Evolutionary conservation across 30 jellyfish, hydroid and myxozoan species (phyloP).

Genomic region (Clytia hemisphaerica): DNA sequence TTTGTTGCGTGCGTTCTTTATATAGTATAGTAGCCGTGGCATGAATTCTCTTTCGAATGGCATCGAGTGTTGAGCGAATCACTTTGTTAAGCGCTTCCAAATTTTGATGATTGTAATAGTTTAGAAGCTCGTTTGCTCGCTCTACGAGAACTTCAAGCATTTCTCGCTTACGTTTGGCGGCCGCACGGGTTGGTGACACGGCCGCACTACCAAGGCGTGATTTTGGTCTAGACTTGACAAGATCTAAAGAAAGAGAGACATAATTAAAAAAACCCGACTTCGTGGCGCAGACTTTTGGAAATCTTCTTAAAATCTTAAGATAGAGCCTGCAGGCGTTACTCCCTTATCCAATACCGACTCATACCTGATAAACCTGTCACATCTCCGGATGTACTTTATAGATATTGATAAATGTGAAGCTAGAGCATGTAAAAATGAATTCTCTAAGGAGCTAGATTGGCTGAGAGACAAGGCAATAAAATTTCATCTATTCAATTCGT

Average conservation of each 20-base stretch:
- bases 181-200: slow-evolving; percentile 64
- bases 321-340: no score
- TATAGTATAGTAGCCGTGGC: slow-evolving; percentile 36
- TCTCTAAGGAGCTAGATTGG: no score
- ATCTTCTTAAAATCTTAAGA: no score
- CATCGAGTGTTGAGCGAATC: slow-evolving; percentile 59
- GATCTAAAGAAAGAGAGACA: neutral
- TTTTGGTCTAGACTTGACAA: neutral
- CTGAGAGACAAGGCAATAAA: no score
- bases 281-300: no score
- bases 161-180: slow-evolving; percentile 61
- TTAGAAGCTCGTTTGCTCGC: slow-evolving; percentile 58
- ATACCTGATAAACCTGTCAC: no score
- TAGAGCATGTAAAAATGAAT: no score
- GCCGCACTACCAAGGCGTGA: slow-evolving; percentile 80
- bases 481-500: no score
- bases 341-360: no score
- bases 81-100: slow-evolving; percentile 67
- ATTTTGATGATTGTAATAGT: slow-evolving; percentile 48
- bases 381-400: no score
- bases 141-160: slow-evolving; percentile 64
- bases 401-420: no score
- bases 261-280: no score
- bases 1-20: neutral
- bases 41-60: slow-evolving; percentile 62